Conservation (phyloP, 2,888 invertebrate species). For the Nineta flava region DNA sequence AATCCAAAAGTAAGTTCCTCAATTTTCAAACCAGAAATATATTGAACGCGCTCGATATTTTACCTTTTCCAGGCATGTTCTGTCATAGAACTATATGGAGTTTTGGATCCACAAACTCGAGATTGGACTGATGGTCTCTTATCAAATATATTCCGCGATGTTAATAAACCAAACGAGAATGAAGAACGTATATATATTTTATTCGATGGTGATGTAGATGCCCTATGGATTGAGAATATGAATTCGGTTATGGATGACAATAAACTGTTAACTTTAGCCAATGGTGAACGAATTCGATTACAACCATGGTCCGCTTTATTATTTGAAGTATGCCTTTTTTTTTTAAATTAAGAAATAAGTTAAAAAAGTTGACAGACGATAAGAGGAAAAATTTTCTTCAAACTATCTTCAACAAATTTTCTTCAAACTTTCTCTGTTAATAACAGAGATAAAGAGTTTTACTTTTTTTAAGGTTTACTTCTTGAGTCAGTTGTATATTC, state of each 20-base stretch:
- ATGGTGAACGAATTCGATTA: constrained; percentile 74
- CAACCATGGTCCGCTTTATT: constrained; percentile 67
- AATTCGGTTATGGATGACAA: constrained; percentile 96
- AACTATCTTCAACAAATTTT: too few species aligned
- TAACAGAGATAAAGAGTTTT: too few species aligned
- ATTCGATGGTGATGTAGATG: constrained; percentile 90
- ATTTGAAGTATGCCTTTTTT: constrained; percentile 48
- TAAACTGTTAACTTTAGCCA: constrained; percentile 73
- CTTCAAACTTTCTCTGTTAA: too few species aligned
- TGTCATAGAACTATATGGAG: constrained; percentile 78
- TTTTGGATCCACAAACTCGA: constrained; percentile 66
- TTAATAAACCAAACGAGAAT: constrained; percentile 62
- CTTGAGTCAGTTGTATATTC: too few species aligned
- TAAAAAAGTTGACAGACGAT: background rate
- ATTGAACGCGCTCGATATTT: background rate
- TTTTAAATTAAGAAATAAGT: background rate
- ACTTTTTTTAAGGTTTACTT: too few species aligned
- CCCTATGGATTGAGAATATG: constrained; percentile 94
- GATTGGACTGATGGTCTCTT: constrained; percentile 90
- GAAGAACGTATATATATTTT: constrained; percentile 68
- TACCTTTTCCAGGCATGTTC: constrained; percentile 53
- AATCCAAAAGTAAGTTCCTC: constrained; percentile 59
- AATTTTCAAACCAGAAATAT: constrained; percentile 7
- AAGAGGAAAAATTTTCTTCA: too few species aligned
- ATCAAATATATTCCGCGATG: constrained; percentile 80